These are phyloP conservation scores for Xylota segnis DNA, from an alignment of 2,888 invertebrate species.

Conservation along the genomic window DNA sequence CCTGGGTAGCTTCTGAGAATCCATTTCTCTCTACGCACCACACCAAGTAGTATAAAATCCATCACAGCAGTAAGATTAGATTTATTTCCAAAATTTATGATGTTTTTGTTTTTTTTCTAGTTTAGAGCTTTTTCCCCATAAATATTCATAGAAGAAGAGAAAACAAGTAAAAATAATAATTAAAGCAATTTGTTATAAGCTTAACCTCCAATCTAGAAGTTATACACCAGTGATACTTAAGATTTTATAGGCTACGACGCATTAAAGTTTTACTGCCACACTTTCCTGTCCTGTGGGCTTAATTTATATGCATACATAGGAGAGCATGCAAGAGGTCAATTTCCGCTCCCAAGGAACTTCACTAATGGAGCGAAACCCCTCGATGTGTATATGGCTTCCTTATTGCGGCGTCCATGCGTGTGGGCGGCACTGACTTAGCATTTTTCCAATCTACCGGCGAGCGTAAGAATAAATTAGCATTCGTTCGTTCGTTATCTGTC, in stretches of 20 bases:
- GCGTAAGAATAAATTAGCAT: slow-evolving; percentile 16
- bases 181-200: slow-evolving; percentile 31
- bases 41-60: too few species aligned
- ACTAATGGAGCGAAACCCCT: slow-evolving; percentile 46
- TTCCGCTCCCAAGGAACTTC: slow-evolving; percentile 33
- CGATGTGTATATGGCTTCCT: slow-evolving; percentile 22
- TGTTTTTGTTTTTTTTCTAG: neutral
- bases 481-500: slow-evolving; percentile 22
- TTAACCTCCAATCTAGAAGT: slow-evolving; percentile 2
- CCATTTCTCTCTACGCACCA: too few species aligned
- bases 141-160: slow-evolving; percentile 3
- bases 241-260: slow-evolving; percentile 34
- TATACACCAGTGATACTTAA: neutral
- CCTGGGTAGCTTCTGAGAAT: too few species aligned
- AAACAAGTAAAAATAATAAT: neutral
- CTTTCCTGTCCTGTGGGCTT: slow-evolving; percentile 32
- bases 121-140: neutral
- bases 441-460: slow-evolving; percentile 25
- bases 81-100: too few species aligned
- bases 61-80: too few species aligned
- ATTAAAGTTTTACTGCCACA: slow-evolving; percentile 45
- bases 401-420: slow-evolving; percentile 14
- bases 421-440: slow-evolving; percentile 4
- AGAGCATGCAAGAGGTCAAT: slow-evolving; percentile 50
- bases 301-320: slow-evolving; percentile 37